A percentile compares a stretch with the other conserved stretches of the same genome.
phyloP scores from a whole-genome alignment of 2,888 invertebrate species.

The Smittia aterrima region DNA sequence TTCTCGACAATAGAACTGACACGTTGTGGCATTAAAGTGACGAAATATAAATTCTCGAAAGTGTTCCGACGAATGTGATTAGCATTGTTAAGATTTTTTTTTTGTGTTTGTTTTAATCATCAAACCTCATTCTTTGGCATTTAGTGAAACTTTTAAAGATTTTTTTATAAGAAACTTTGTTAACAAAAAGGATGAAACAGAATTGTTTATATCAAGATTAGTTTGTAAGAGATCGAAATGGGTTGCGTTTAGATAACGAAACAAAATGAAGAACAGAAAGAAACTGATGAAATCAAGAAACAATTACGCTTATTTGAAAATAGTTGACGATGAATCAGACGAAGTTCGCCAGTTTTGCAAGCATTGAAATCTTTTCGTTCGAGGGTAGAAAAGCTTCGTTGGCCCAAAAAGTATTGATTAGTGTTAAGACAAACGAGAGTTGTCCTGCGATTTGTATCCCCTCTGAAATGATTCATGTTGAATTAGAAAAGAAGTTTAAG shows the following conservation, averaged over 20 bases:
- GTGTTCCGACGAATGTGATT: slow-evolving; percentile 35
- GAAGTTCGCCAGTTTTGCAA: background rate
- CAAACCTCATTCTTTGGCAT: slow-evolving; percentile 36
- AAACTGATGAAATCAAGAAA: slow-evolving; percentile 23
- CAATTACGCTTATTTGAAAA: slow-evolving; percentile 35
- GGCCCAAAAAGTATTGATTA: background rate
- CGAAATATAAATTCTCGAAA: slow-evolving; percentile 28
- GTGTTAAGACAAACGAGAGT: background rate
- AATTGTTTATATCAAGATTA: background rate
- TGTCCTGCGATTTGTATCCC: background rate
- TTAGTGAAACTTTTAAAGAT: slow-evolving; percentile 13
- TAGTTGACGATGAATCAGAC: background rate
- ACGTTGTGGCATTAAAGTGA: background rate
- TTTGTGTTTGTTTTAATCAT: slow-evolving; percentile 16
- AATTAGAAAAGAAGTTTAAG: background rate
- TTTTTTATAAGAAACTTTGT: slow-evolving; percentile 37
- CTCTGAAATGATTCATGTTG: slow-evolving; percentile 19
- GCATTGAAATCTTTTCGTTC: background rate
- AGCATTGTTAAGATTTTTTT: slow-evolving; percentile 11
- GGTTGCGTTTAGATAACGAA: background rate
- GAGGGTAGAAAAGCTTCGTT: background rate
- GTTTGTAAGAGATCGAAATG: background rate
- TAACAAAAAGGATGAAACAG: slow-evolving; percentile 15
- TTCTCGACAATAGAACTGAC: background rate
- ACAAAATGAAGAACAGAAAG: background rate